A percentile compares a stretch with the other conserved stretches of the same genome.
Evolutionary conservation across 2,888 invertebrate species (phyloP).

Genomic region (Ceraclea dissimilis): DNA sequence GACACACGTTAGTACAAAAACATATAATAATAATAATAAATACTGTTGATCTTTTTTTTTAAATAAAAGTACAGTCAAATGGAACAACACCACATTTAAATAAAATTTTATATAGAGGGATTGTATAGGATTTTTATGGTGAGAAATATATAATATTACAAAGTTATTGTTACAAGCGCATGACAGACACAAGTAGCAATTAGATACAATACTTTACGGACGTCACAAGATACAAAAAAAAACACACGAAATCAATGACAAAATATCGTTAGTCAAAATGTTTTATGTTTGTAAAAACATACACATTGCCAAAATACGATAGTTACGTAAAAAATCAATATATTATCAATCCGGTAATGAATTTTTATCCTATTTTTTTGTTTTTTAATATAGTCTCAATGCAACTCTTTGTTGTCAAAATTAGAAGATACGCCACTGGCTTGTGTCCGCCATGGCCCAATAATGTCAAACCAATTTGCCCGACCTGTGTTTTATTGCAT

Average conservation of each 20-base stretch:
- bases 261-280: conserved; percentile 2
- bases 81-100: neutral
- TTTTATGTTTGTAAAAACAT: neutral
- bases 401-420: neutral
- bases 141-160: conserved; percentile 15
- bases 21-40: conserved; percentile 14
- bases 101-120: neutral
- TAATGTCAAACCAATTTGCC: conserved; percentile 21
- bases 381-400: neutral
- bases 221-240: conserved; percentile 24
- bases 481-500: conserved; percentile 13
- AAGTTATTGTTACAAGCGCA: conserved; percentile 30
- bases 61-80: neutral
- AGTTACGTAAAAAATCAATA: too few relatives aligned
- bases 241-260: conserved; percentile 14
- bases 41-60: neutral
- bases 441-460: conserved; percentile 25
- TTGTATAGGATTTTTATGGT: conserved; percentile 7
- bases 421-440: conserved; percentile 10
- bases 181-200: conserved; percentile 44
- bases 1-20: conserved; percentile 21
- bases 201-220: conserved; percentile 28
- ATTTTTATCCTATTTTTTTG: too few relatives aligned
- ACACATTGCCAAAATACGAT: too few relatives aligned
- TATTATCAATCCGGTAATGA: too few relatives aligned